Conservation (phyloP, 2,797 vertebrate genomes). For the Pelochelys cantorii region DNA sequence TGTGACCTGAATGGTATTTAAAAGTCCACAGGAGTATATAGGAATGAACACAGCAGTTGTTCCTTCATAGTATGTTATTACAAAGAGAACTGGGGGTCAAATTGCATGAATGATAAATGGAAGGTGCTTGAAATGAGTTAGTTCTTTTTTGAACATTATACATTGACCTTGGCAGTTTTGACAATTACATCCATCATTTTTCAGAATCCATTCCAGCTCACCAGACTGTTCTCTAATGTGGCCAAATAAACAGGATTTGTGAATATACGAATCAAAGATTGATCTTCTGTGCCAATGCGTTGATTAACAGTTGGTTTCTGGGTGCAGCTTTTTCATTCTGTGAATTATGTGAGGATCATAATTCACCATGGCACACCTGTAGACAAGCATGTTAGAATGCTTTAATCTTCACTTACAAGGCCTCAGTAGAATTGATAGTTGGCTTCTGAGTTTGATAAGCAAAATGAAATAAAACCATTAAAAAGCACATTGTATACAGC, state of each 20-base stretch:
- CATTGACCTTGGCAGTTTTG: slow-evolving; percentile 98
- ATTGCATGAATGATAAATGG: slow-evolving; percentile 93
- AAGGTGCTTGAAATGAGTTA: slow-evolving; percentile 91
- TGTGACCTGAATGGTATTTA: slow-evolving; percentile 85
- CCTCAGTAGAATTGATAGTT: slow-evolving; percentile 71
- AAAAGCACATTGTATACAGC: slow-evolving; percentile 45
- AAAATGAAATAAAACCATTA: slow-evolving; percentile 76
- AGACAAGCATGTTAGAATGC: slow-evolving; percentile 84
- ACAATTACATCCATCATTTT: slow-evolving; percentile 97
- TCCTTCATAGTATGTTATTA: slow-evolving; percentile 92
- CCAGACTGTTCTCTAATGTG: slow-evolving; percentile 85
- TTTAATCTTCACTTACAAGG: slow-evolving; percentile 79
- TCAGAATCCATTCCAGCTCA: slow-evolving; percentile 92
- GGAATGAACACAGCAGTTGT: slow-evolving; percentile 92
- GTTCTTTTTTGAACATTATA: slow-evolving; percentile 88
- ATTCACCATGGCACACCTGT: slow-evolving; percentile 81
- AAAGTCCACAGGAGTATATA: slow-evolving; percentile 86
- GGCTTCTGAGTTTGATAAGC: slow-evolving; percentile 74
- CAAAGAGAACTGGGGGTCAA: slow-evolving; percentile 93
- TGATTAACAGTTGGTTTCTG: slow-evolving; percentile 87
- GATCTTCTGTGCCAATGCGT: slow-evolving; percentile 88
- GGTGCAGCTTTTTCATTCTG: slow-evolving; percentile 82
- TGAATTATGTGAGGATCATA: slow-evolving; percentile 80
- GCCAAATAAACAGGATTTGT: slow-evolving; percentile 94
- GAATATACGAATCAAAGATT: slow-evolving; percentile 91